Evolutionary conservation across 2,797 vertebrate species (phyloP).

Genomic region (Sternotherus odoratus): DNA sequence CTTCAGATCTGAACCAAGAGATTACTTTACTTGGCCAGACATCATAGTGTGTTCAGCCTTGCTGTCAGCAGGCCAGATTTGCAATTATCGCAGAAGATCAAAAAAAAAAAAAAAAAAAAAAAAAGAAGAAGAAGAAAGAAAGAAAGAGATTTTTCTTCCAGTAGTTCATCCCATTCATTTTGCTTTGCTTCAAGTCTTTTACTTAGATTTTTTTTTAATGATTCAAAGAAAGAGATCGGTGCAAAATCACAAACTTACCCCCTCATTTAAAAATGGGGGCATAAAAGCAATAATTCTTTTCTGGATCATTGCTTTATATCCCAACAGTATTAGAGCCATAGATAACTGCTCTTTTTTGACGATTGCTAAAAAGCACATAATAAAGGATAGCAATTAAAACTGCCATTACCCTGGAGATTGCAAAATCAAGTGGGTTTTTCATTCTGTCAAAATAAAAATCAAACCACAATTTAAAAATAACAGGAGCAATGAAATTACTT

Average conservation of each 20-base stretch:
- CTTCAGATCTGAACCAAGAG: conserved; percentile 61
- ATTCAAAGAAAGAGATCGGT: neutral
- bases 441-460: neutral
- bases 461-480: neutral
- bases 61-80: conserved; percentile 46
- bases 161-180: conserved; percentile 57
- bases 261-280: neutral
- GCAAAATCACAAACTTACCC: neutral
- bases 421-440: neutral
- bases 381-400: neutral
- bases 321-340: neutral
- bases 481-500: neutral
- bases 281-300: neutral
- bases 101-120: conserved; percentile 44
- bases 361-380: neutral
- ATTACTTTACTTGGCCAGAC: conserved; percentile 74
- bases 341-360: neutral
- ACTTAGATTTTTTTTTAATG: neutral
- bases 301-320: neutral
- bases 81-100: conserved; percentile 63
- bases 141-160: conserved; percentile 9
- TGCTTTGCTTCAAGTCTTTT: conserved; percentile 48
- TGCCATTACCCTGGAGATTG: neutral
- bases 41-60: conserved; percentile 43
- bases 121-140: conserved; percentile 52